Base-by-base conservation (phyloP, 2,888 invertebrate species). In the Acrobasis repandana region DNA sequence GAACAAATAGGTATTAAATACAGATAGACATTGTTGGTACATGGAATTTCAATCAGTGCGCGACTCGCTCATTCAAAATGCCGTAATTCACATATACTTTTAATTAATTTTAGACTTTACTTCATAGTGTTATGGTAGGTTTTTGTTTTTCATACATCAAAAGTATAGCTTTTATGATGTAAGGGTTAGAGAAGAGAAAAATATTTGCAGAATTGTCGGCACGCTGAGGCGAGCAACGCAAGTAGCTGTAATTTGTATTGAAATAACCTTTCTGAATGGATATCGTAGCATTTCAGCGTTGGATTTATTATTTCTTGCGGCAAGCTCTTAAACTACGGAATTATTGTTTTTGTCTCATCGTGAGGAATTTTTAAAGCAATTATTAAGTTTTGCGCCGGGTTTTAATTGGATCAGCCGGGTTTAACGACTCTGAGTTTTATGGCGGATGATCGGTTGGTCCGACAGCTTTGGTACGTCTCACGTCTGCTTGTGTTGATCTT, bases 231-330 rank as follows among this genome's bases (percentile, higher is more conserved):
- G 76, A 82, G 83, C 87, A 83, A 84, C 76, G 88, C 87, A 87
- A 90, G 90, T 88, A 87, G 86, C 88, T 82, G 89, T 88, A 90
- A 91, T 91, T 91, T 90, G 90, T 90, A 91, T 91, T 87, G 88
- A 86, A 92, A 90, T 91, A 91, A 86, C 86, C 84, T 85, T 86
- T 83, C 80, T 84, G 90, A 87, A 87, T 86, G 88, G 77, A 84
- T 86, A 90, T 89, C 85, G 85, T 83, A 82, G 86, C 88, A 85
- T 90, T 89, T 88, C 88, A 89, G 73, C 77, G 76, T 77, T 78
- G 75, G 90, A 90, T 91, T 90, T 91, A 90, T 92, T 90, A 90
- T 92, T 90, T 90, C 90, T 90, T 89, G 83, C 87, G 75, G 73
- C 75, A 80, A 74, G 77, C 85, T 84, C 84, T 90, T 88, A 85